Percentiles rank a stretch among this genome's conserved stretches.
Conservation (phyloP, 2,797 vertebrate genomes). For the Triplophysa bombifrons region DNA sequence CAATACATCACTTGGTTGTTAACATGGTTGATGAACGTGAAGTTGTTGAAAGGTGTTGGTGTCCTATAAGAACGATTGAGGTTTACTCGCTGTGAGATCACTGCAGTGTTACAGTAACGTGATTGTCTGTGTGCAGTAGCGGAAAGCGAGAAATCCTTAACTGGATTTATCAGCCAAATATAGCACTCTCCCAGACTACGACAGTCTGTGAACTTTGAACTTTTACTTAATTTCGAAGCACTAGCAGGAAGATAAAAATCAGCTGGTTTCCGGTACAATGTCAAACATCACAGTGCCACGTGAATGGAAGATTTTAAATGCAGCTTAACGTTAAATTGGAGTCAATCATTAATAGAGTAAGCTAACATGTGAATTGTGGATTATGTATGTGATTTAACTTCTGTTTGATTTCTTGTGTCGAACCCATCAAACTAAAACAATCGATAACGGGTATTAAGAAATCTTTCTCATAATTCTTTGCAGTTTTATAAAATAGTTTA, state of each 20-base stretch:
- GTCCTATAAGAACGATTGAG: constrained; percentile 31
- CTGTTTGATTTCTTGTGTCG: no score
- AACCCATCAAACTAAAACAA: no score
- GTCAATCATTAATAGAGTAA: not conserved
- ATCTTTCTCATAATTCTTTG: no score
- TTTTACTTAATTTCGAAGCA: constrained; percentile 13
- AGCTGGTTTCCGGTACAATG: constrained; percentile 18
- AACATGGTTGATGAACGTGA: not conserved
- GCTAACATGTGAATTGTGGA: no score
- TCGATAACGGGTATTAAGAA: no score
- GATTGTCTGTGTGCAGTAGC: constrained; percentile 36
- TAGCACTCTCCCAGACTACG: constrained; percentile 7
- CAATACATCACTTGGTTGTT: not conserved
- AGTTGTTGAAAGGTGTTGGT: constrained; percentile 1
- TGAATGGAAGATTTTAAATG: not conserved
- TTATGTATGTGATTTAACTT: no score
- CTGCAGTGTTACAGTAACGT: constrained; percentile 28
- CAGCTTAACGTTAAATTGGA: no score
- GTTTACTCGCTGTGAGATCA: constrained; percentile 31
- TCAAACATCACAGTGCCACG: not conserved
- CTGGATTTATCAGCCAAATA: constrained; percentile 53
- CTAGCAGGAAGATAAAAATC: constrained; percentile 3
- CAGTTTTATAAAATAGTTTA: no score
- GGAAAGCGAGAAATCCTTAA: constrained; percentile 52
- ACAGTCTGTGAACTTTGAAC: constrained; percentile 41